A percentile compares a stretch with the other conserved stretches of the same genome.
phyloP scores from a whole-genome alignment of 2,888 invertebrate species.

The Dryobotodes eremita region DNA sequence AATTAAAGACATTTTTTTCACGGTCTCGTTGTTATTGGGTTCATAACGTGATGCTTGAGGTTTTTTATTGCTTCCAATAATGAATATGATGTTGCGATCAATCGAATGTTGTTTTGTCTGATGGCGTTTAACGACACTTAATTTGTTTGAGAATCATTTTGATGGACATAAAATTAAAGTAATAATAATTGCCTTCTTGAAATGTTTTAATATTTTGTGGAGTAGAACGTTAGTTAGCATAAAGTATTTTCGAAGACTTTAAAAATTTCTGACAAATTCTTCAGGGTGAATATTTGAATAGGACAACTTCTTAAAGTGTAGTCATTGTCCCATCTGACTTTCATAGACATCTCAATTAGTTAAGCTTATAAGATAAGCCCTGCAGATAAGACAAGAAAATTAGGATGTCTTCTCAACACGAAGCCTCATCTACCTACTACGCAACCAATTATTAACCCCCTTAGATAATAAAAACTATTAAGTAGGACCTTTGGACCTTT shows the following conservation, averaged over 20 bases:
- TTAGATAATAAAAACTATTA: constrained; percentile 23
- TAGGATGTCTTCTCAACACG: background rate
- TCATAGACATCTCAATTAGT: constrained; percentile 40
- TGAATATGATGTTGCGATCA: constrained; percentile 36
- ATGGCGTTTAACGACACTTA: constrained; percentile 43
- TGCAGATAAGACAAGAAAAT: constrained; percentile 22
- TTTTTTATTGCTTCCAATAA: constrained; percentile 35
- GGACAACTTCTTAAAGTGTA: background rate
- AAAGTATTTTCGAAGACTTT: background rate
- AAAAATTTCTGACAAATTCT: background rate
- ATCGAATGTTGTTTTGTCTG: constrained; percentile 27
- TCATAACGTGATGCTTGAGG: constrained; percentile 25
- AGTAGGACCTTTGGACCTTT: constrained; percentile 10
- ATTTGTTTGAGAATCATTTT: constrained; percentile 33
- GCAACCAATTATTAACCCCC: constrained; percentile 7
- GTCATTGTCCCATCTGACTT: background rate
- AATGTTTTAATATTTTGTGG: constrained; percentile 15
- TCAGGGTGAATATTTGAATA: background rate
- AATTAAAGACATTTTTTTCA: constrained; percentile 54
- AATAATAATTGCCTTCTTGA: background rate
- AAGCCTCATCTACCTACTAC: background rate
- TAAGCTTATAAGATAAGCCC: constrained; percentile 28
- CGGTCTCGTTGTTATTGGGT: constrained; percentile 35
- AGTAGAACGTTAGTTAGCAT: background rate
- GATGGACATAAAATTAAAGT: constrained; percentile 32